Base-by-base conservation (phyloP, 2,113 vertebrate species). In the Hypomesus transpacificus region DNA sequence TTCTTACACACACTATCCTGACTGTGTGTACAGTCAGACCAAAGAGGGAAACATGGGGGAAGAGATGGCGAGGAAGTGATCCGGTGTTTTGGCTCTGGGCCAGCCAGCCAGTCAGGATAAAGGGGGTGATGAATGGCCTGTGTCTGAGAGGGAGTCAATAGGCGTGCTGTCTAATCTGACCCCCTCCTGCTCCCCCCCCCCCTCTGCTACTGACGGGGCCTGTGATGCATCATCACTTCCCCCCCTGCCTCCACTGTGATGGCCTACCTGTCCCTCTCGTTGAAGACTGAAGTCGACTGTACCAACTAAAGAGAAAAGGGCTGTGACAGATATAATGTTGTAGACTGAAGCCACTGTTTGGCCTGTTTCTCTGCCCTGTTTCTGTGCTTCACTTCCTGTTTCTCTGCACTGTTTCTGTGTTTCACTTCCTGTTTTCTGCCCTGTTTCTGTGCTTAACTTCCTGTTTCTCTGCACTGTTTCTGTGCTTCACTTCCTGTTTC, bases 51-150 rank as follows among this genome's bases (percentile, higher is more conserved):
- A 22, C 6, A 18, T 5, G 26, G 20, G 51, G 66, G 50, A 50
- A 8, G 46, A 53, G 65, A 21, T 6, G 50, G 7, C 46, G 17
- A 13, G 28, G 28, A 2, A n/a, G 17, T 2, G 61, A 17, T 64
- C 14, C 3, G 18, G 39, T 46, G 39, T 46, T 6, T 61, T 76
- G 78, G 78, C 78, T 67, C 58, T 3, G 7, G 3, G 70, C 77
- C 74, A 82, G 59, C 31, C 18, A 71, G 66, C 39, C 39, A 13
- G 39, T 46, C 39, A 46, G 39, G 39, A 46, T 9, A 46, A 68
- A 64, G 59, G 65, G 65, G 60, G 59, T 79, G 71, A 79, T 79
- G 76, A 81, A 84, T 79, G 62, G 74, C 56, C 73, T 70, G 73
- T 24, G 77, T 82, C 75, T 58, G 64, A 61, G 65, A 76, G 75